Percentiles rank a stretch among this genome's conserved stretches.
phyloP scores from a whole-genome alignment of 2,113 vertebrate genomes.

The Bubo scandiacus region DNA sequence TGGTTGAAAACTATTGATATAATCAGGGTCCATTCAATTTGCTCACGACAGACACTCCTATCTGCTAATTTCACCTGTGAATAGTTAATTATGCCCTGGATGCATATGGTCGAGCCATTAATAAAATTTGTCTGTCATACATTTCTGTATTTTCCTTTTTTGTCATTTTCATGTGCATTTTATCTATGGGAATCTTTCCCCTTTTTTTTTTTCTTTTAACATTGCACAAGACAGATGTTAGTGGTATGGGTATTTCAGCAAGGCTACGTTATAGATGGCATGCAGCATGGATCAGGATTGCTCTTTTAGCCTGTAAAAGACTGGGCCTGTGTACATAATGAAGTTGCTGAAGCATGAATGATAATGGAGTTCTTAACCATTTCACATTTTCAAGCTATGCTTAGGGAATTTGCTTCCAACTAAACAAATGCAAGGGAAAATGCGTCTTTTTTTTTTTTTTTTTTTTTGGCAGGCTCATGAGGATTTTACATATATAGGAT shows the following conservation, averaged over 20 bases:
- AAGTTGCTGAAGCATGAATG: conserved; percentile 43
- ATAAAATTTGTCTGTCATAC: conserved; percentile 92
- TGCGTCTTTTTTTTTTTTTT: background rate
- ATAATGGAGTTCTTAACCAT: conserved; percentile 28
- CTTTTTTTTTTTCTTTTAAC: conserved; percentile 5
- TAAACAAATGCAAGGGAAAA: background rate
- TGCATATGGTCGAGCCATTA: conserved; percentile 93
- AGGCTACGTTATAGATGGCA: conserved; percentile 53
- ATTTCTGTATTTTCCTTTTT: conserved; percentile 70
- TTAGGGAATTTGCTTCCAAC: background rate
- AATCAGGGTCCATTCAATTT: conserved; percentile 92
- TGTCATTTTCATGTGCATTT: conserved; percentile 71
- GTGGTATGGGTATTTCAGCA: conserved; percentile 34
- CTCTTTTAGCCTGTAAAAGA: conserved; percentile 49
- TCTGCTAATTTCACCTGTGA: conserved; percentile 98
- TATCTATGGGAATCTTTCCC: conserved; percentile 73
- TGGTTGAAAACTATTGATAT: conserved; percentile 87
- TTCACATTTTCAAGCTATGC: background rate
- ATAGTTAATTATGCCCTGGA: conserved; percentile 93
- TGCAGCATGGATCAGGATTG: conserved; percentile 50
- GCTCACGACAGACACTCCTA: conserved; percentile 83
- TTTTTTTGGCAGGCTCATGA: background rate
- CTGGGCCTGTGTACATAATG: conserved; percentile 55
- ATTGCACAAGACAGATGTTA: conserved; percentile 69
- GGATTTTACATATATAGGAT: background rate